Evolutionary conservation across 2,113 vertebrate genomes (phyloP), one percentile per base, ranked within the genome.

Genomic region (Aramus guarauna): DNA sequence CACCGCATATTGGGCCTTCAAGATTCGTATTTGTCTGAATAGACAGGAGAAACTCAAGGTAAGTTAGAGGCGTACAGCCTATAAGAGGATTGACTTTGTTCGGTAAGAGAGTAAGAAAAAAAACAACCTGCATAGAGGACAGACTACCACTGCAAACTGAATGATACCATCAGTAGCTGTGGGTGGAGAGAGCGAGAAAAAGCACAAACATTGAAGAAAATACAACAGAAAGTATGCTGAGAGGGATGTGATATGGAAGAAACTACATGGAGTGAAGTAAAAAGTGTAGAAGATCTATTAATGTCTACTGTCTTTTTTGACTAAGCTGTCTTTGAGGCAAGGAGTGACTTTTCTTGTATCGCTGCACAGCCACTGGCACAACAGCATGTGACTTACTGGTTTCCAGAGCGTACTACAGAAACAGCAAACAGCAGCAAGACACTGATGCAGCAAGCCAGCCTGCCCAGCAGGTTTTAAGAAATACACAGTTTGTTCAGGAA

Each of bases 321-420:
- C 15, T 23, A 36, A 60, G 41, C 4, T 50, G 6, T 64, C 39
- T 88, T 10, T 34, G 36, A 84, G 45, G 24, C 18, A 85, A 60
- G 24, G 41, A 60, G 24, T 32, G 34, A 50, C 41, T 45, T 85
- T 67, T 63, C 41, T 63, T 14, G 0, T 9, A 20, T 9, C 16
- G 67, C 30, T 52, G 59, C 22, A 45, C 4, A 36, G 81, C 36
- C 29, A 17, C 41, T 21, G 13, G 52, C 47, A 56, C 34, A 32
- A 39, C 2, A 6, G 47, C 21, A 27, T 3, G 15, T 0, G 2
- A 58, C 34, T 30, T 45, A 30, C 5, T 0, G 1, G 4, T 20
- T 26, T 41, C 43, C 66, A 88, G 76, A 29, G 16, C 2, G 17
- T 2, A 32, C 22, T 30, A 53, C 27, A 36, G 21, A 72, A 79